These are phyloP conservation scores for Ichneumon xanthorius DNA, from an alignment of 2,888 invertebrate species.

Conservation along the genomic window DNA sequence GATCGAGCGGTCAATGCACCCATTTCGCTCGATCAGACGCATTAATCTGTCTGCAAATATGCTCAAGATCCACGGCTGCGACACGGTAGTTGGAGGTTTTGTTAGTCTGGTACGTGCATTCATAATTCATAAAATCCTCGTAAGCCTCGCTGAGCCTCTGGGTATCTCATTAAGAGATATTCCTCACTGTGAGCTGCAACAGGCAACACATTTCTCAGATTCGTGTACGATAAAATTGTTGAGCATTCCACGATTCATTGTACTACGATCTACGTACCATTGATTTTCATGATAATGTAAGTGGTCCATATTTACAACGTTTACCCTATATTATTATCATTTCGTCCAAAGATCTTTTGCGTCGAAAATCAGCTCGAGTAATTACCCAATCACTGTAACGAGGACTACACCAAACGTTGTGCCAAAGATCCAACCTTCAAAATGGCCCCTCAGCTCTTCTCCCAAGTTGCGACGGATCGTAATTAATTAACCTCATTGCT, in stretches of 20 bases:
- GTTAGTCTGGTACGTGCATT: conserved; percentile 1
- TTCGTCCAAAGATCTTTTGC: neutral
- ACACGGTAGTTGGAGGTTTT: neutral
- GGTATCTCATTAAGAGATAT: neutral
- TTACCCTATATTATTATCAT: neutral
- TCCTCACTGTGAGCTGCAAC: neutral
- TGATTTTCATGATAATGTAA: neutral
- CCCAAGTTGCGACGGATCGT: neutral
- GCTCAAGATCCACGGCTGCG: conserved; percentile 6
- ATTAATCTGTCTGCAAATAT: conserved; percentile 15
- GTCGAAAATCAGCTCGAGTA: neutral
- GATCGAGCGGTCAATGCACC: conserved; percentile 25
- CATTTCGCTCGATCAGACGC: neutral
- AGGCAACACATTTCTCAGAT: neutral
- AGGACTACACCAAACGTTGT: neutral
- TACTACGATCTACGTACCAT: too few species aligned
- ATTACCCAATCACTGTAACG: conserved; percentile 19
- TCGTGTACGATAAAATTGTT: neutral
- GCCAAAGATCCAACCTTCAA: neutral
- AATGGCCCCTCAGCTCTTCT: neutral
- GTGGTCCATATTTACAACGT: neutral
- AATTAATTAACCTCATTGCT: neutral
- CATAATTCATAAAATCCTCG: conserved; percentile 10
- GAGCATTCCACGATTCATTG: too few species aligned
- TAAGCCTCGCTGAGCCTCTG: conserved; percentile 1